These are phyloP conservation scores for Alca torda DNA, from an alignment of 2,797 vertebrate species.

Conservation along the genomic window DNA sequence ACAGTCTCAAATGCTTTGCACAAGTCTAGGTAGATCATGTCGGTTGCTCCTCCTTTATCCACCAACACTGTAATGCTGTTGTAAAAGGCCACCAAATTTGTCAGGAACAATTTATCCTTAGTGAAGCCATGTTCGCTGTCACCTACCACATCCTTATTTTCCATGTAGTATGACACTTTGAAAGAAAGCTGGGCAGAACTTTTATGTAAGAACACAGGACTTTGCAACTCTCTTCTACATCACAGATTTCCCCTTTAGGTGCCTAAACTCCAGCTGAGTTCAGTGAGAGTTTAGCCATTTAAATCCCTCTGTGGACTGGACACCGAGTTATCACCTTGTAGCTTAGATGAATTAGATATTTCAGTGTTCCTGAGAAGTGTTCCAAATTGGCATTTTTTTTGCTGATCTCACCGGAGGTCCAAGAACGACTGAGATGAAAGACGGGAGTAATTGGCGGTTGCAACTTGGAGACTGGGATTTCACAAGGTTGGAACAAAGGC, in stretches of 20 bases:
- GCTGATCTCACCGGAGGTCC: background rate
- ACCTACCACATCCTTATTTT: background rate
- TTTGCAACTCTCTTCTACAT: background rate
- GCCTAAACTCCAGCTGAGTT: background rate
- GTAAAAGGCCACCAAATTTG: background rate
- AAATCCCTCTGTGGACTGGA: background rate
- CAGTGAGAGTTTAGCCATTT: background rate
- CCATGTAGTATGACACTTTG: background rate
- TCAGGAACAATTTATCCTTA: background rate
- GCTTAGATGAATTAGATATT: background rate
- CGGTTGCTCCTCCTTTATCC: background rate
- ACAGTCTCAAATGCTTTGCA: background rate
- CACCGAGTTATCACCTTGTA: background rate
- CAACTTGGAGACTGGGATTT: background rate
- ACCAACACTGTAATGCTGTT: background rate
- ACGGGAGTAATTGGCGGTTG: background rate
- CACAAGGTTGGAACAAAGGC: slow-evolving; percentile 1
- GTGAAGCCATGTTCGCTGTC: background rate
- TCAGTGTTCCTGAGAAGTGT: background rate
- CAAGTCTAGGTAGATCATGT: background rate
- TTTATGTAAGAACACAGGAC: background rate
- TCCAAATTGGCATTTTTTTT: background rate
- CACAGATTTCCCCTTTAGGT: background rate
- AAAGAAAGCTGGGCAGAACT: background rate
- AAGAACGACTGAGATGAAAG: background rate